These are phyloP conservation scores for Cariama cristata DNA, from an alignment of 2,113 vertebrate species.

Conservation along the genomic window DNA sequence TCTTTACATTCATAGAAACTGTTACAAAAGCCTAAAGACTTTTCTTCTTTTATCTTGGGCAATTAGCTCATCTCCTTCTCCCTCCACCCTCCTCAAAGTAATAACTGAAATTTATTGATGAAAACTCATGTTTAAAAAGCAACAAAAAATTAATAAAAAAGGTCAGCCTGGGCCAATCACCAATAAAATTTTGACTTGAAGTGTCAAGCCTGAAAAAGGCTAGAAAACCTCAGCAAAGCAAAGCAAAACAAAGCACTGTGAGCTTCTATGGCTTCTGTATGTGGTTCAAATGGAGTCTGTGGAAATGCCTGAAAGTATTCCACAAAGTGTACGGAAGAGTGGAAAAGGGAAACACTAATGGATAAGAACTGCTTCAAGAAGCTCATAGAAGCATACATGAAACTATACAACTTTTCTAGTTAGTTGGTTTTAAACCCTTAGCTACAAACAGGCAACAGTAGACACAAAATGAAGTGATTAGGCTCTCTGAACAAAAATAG, in stretches of 20 bases:
- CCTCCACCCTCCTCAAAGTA: accelerated
- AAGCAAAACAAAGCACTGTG: not conserved
- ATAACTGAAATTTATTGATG: not conserved
- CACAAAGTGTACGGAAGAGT: not conserved
- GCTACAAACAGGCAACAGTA: not conserved
- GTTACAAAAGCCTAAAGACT: not conserved
- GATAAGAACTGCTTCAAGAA: not conserved
- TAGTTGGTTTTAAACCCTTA: not conserved
- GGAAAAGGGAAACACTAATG: not conserved
- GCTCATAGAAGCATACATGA: not conserved
- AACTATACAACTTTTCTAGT: not conserved
- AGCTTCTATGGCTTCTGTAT: not conserved
- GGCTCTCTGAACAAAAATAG: not conserved
- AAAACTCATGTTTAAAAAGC: not conserved
- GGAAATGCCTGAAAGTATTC: not conserved
- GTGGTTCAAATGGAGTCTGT: not conserved
- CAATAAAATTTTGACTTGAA: not conserved
- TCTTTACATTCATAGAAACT: not conserved
- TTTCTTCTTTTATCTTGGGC: not conserved
- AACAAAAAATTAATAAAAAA: not conserved
- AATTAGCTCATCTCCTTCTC: not conserved
- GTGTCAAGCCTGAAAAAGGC: not conserved
- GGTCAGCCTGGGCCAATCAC: not conserved
- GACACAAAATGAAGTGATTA: not conserved
- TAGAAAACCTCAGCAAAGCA: not conserved